Percentiles rank a stretch among this genome's conserved stretches.
Conservation (phyloP, 2,113 vertebrate species). For the Mobula birostris region DNA sequence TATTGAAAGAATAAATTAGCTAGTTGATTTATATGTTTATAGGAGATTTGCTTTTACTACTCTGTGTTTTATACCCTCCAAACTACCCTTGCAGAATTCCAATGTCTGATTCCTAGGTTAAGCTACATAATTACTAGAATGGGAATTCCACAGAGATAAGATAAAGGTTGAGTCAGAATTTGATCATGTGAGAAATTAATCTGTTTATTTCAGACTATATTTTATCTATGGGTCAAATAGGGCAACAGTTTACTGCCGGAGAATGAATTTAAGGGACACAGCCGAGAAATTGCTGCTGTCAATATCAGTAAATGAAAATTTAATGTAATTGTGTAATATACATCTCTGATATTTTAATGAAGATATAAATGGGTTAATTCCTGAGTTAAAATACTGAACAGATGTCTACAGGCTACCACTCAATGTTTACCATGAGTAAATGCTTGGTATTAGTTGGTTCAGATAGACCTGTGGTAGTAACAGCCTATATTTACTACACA, state of each 20-base stretch:
- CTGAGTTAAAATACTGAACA: background rate
- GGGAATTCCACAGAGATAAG: background rate
- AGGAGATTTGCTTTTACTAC: conserved; percentile 4
- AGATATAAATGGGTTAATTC: background rate
- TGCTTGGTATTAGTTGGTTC: background rate
- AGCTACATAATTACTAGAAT: background rate
- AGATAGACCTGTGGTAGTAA: background rate
- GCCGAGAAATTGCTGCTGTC: background rate
- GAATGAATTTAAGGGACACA: background rate
- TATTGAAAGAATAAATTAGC: conserved; percentile 17
- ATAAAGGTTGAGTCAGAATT: background rate
- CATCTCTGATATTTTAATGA: background rate
- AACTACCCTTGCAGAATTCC: background rate
- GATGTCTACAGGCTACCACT: background rate
- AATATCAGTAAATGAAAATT: background rate
- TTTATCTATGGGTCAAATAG: background rate
- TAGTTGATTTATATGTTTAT: conserved; percentile 7
- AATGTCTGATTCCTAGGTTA: background rate
- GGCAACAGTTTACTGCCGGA: background rate
- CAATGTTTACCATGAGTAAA: background rate
- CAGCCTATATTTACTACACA: background rate
- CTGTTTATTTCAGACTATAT: conserved; percentile 7
- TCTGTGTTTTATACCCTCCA: background rate
- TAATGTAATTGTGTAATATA: background rate
- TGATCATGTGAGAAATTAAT: conserved; percentile 26